phyloP scores from a whole-genome alignment of 2,113 vertebrate species.

The Silurus asotus region DNA sequence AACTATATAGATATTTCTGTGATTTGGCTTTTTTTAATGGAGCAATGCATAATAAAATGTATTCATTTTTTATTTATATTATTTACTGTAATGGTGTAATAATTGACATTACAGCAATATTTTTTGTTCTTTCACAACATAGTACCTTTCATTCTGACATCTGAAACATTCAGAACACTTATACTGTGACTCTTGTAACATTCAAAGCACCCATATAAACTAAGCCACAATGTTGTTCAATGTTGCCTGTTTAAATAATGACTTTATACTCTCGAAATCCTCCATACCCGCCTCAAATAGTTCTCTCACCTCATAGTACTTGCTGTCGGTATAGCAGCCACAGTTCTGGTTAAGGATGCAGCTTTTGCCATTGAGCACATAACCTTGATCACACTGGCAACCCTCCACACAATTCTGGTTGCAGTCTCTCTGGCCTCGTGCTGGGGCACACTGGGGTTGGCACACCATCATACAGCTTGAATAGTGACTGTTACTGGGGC shows the following conservation, averaged over 20 bases:
- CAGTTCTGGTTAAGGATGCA: constrained; percentile 94
- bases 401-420: constrained; percentile 94
- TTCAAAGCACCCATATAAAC: not conserved
- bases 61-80: not conserved
- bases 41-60: not conserved
- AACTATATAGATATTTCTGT: not conserved
- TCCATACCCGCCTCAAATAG: not conserved
- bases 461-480: constrained; percentile 90
- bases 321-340: constrained; percentile 92
- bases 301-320: constrained; percentile 89
- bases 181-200: not conserved
- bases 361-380: constrained; percentile 88
- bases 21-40: not conserved
- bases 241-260: not conserved
- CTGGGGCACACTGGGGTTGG: constrained; percentile 91
- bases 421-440: constrained; percentile 90
- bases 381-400: constrained; percentile 91
- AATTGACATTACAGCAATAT: not conserved
- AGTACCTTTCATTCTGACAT: not conserved
- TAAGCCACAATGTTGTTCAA: not conserved
- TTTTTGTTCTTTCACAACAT: not conserved
- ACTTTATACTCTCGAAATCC: not conserved
- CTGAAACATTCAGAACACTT: not conserved
- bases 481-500: constrained; percentile 92
- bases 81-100: not conserved